Evolutionary conservation across 2,113 vertebrate genomes (phyloP), one percentile per base, ranked within the genome.

Genomic region (Polyodon spathula): DNA sequence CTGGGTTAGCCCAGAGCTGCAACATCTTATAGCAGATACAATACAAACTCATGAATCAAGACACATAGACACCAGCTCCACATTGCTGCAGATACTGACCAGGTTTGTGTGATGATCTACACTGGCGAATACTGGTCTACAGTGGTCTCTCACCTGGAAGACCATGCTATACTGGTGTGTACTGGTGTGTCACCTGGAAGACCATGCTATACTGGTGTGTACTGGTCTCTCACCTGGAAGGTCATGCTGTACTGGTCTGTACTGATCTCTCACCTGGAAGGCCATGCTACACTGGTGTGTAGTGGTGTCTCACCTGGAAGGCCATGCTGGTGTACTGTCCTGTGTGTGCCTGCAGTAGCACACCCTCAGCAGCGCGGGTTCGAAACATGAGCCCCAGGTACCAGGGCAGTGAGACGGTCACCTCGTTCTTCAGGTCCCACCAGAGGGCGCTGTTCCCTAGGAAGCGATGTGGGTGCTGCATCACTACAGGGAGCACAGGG

Each of bases 351-450:
- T 95, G 93, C 71, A 99, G 84, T 60, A 99, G 83, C 4, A 92
- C 81, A 6, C 93, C 96, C 0, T 93, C 88, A 1, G 60, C 73
- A 1, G 86, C 81, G 60, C 93, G 85, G 0, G 96, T 99, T 60
- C 95, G 88, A 74, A 99, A 99, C 0, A 92, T 88, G 70, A 99
- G 81, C 7, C 95, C 94, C 68, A 98, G 79, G 74, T 92, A 97
- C 95, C 94, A 99, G 0, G 96, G 96, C 7, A 91, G 87, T 1
- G 91, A 95, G 71, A 99, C 89, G 66, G 88, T 89, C 68, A 95
- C 68, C 0, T 97, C 93, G 2, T 83, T 90, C 80, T 93, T 97
- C 66, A 99, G 90, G 78, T 98, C 93, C 96, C 96, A 99, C 80
- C 85, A 90, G 54, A 97, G 86, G 52, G 86, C 84, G 15, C 95